Percentiles rank a stretch among this genome's conserved stretches.
These are phyloP conservation scores for Discoglossus pictus DNA, from an alignment of 2,797 vertebrate genomes.

Conservation along the genomic window DNA sequence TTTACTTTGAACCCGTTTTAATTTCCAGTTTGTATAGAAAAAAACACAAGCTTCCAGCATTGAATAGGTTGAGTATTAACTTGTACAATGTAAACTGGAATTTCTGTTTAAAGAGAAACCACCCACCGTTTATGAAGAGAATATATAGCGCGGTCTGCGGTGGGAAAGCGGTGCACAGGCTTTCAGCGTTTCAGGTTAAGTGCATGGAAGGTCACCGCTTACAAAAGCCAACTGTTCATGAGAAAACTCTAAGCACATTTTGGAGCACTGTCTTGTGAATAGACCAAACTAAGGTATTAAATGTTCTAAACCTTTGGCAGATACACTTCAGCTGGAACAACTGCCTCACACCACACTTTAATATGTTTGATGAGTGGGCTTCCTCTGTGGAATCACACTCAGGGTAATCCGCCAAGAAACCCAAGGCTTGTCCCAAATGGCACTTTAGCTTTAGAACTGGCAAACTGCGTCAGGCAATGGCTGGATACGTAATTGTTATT, in stretches of 20 bases:
- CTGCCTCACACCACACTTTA: constrained; percentile 20
- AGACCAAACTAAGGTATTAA: constrained; percentile 44
- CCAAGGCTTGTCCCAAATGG: constrained; percentile 36
- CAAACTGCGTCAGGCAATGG: constrained; percentile 31
- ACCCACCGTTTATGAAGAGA: constrained; percentile 11
- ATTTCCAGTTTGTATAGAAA: neutral
- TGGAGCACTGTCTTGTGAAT: constrained; percentile 2
- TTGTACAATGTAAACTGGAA: constrained; percentile 15
- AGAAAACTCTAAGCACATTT: constrained; percentile 21
- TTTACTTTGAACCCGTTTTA: constrained; percentile 7
- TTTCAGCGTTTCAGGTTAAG: constrained; percentile 32
- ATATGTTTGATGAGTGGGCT: constrained; percentile 38
- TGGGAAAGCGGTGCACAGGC: constrained; percentile 14
- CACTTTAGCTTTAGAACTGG: constrained; percentile 27
- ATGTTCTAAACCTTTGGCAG: constrained; percentile 39
- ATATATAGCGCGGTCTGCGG: neutral
- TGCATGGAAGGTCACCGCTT: constrained; percentile 28
- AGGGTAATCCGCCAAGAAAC: constrained; percentile 43
- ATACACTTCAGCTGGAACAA: constrained; percentile 29
- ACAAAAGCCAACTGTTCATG: constrained; percentile 45
- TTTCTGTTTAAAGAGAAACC: constrained; percentile 18
- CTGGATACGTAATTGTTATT: constrained; percentile 7
- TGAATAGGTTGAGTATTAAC: constrained; percentile 6
- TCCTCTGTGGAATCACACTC: constrained; percentile 29
- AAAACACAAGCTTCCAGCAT: neutral